These are phyloP conservation scores for Argyresthia albistria DNA, from an alignment of 2,888 invertebrate genomes.

Conservation along the genomic window DNA sequence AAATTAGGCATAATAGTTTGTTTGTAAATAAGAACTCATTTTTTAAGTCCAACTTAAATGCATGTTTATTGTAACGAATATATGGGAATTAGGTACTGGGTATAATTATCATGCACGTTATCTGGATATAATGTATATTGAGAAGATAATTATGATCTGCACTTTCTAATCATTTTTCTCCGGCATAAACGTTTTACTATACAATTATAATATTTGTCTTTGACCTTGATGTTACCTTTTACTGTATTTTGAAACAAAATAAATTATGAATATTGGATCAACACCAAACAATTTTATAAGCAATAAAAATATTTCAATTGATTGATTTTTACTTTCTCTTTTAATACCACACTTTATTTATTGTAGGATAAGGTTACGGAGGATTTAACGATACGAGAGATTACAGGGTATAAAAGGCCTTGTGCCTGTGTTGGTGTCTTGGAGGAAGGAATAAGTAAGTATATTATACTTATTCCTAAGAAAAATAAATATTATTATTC, in stretches of 20 bases:
- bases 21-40: constrained; percentile 55
- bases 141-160: constrained; percentile 31
- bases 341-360: not conserved
- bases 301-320: constrained; percentile 25
- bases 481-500: too few relatives aligned
- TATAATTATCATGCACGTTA: constrained; percentile 54
- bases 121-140: constrained; percentile 59
- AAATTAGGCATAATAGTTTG: constrained; percentile 23
- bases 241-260: constrained; percentile 1
- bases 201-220: constrained; percentile 9
- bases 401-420: too few relatives aligned
- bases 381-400: too few relatives aligned
- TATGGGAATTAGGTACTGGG: constrained; percentile 29
- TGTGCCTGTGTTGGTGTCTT: too few relatives aligned
- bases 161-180: constrained; percentile 42
- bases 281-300: constrained; percentile 40
- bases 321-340: constrained; percentile 13
- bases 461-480: too few relatives aligned
- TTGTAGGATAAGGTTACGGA: too few relatives aligned
- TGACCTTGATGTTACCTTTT: not conserved
- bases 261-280: constrained; percentile 15
- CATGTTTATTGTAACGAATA: constrained; percentile 19
- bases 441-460: too few relatives aligned
- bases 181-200: constrained; percentile 49
- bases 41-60: constrained; percentile 45